Evolutionary conservation across 2,113 vertebrate genomes (phyloP).

Genomic region (Paedocypris sp.): DNA sequence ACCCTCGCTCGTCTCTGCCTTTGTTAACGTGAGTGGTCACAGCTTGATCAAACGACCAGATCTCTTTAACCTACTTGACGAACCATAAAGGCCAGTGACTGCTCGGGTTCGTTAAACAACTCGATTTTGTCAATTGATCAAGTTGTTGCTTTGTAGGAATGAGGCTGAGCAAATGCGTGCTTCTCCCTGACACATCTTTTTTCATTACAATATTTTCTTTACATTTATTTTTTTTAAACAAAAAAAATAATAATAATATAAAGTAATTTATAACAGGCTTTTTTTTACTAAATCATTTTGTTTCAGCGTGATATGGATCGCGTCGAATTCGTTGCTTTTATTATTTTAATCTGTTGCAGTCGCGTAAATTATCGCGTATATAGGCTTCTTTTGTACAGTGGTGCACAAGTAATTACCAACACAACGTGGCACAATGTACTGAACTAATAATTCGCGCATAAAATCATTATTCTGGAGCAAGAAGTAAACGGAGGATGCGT

Average conservation of each 20-base stretch:
- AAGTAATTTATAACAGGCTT: too few relatives aligned
- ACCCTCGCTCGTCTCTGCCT: neutral
- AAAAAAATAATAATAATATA: too few relatives aligned
- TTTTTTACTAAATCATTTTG: too few relatives aligned
- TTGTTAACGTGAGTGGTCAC: neutral
- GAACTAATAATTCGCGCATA: neutral
- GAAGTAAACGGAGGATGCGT: neutral
- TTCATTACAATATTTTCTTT: neutral
- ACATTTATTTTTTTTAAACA: too few relatives aligned
- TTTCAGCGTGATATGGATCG: too few relatives aligned
- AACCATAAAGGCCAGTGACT: neutral
- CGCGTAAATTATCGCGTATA: too few relatives aligned
- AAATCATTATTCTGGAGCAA: neutral
- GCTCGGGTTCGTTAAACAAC: slow-evolving; percentile 34
- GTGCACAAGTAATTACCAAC: too few relatives aligned
- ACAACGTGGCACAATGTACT: neutral
- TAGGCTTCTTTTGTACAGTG: too few relatives aligned
- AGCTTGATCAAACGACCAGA: neutral
- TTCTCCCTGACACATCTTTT: too few relatives aligned
- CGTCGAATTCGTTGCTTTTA: too few relatives aligned
- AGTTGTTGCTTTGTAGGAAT: neutral
- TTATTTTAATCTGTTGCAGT: too few relatives aligned
- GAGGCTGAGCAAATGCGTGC: too few relatives aligned
- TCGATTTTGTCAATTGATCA: slow-evolving; percentile 37
- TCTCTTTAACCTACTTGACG: slow-evolving; percentile 4